Evolutionary conservation across 2,797 vertebrate genomes (phyloP), one percentile per base, ranked within the genome.

Genomic region (Erithacus rubecula): DNA sequence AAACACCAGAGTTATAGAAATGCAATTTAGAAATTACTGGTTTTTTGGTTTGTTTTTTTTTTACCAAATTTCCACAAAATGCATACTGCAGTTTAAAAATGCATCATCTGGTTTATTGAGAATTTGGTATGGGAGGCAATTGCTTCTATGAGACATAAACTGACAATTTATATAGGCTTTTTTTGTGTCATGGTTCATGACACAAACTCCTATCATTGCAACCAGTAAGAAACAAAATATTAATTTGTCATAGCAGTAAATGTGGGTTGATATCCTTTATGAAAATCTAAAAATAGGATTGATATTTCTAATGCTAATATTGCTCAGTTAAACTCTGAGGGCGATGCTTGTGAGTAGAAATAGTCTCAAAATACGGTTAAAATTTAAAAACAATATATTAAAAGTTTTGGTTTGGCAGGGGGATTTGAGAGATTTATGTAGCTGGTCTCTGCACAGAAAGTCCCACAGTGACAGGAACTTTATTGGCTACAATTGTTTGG

Each of bases 1-100:
- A 97, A 96, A 37, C 23, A 76, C 71, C 72, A 83, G 59, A 92
- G 32, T 89, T 46, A 18, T 56, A 83, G 53, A 93, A 96, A 84
- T 55, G 49, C 23, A 89, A 24, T 80, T 94, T 82, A 89, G 59
- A 95, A 96, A 94, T 85, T 67, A 30, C 46, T 37, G 30, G 34
- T 8, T 0, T 94, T n/a, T n/a, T n/a, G n/a, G n/a, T n/a, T n/a
- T n/a, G n/a, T n/a, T n/a, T n/a, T 12, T 22, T 52, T 44, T 95
- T 88, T 27, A 60, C n/a, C 72, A 93, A 85, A 39, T 6, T 84
- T 95, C 60, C 49, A 27, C 65, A 30, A 47, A 37, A 58, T 3
- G 8, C 75, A 71, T 74, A 17, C 32, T 87, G 9, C 47, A 56
- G n/a, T 90, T 65, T 86, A 37, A 59, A 95, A 86, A 37, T 67